Conservation (phyloP, 2,888 invertebrate species). For the Trypoxylon attenuatum region DNA sequence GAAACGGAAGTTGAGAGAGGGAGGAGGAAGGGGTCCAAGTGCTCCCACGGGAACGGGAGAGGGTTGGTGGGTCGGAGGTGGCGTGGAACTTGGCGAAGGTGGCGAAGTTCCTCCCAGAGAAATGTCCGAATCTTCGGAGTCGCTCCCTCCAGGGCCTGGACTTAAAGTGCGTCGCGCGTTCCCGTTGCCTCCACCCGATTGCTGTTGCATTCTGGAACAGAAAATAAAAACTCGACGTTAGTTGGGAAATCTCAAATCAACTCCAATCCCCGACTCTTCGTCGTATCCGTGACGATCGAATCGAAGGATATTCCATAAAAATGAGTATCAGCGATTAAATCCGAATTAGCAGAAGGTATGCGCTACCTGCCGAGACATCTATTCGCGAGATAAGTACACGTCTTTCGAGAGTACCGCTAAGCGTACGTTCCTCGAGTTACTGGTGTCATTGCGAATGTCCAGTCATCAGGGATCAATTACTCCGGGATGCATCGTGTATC, state of each 20-base stretch:
- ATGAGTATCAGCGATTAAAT: no score
- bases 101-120: slow-evolving; percentile 72
- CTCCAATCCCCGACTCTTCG: no score
- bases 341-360: no score
- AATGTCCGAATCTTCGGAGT: slow-evolving; percentile 72
- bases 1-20: slow-evolving; percentile 70
- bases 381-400: background rate
- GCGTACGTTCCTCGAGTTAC: background rate
- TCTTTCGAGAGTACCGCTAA: background rate
- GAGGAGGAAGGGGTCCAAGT: slow-evolving; percentile 70
- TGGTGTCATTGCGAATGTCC: background rate
- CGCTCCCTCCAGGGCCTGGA: slow-evolving; percentile 70
- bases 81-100: slow-evolving; percentile 70
- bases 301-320: no score
- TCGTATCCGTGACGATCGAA: no score
- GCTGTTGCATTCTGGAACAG: slow-evolving; percentile 71
- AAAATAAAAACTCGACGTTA: background rate
- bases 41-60: slow-evolving; percentile 68
- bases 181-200: slow-evolving; percentile 69
- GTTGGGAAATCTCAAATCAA: no score
- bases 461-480: slow-evolving; percentile 30
- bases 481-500: slow-evolving; percentile 26
- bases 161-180: slow-evolving; percentile 65
- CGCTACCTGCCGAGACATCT: no score
- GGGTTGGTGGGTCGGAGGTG: slow-evolving; percentile 67